phyloP scores from a whole-genome alignment of 1,140 invertebrate genomes.

The Brachystomella parvula region DNA sequence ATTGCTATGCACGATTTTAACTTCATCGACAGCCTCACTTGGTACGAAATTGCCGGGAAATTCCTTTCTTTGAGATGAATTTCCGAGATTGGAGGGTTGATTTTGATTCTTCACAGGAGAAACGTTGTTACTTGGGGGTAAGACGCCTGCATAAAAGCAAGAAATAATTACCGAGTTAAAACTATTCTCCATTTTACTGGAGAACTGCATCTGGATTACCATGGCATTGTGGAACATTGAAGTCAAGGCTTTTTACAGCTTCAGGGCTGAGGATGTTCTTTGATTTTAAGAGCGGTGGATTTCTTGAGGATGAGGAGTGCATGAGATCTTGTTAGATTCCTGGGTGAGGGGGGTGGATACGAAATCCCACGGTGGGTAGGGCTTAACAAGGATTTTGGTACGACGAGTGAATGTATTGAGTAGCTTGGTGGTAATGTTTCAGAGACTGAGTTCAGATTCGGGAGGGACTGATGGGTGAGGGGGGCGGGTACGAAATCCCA shows the following conservation, averaged over 20 bases:
- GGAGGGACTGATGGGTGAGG: constrained; percentile 63
- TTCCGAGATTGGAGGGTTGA: constrained; percentile 1
- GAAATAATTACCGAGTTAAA: neutral
- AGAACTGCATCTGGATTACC: constrained; percentile 45
- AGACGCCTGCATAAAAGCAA: constrained; percentile 38
- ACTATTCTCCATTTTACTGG: neutral
- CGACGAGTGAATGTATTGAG: constrained; percentile 44
- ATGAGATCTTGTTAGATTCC: constrained; percentile 56
- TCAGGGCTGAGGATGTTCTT: constrained; percentile 31
- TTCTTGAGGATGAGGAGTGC: constrained; percentile 60
- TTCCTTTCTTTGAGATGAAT: neutral
- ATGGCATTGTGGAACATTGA: constrained; percentile 40
- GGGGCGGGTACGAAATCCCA: constrained; percentile 67
- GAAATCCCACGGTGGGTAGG: constrained; percentile 54
- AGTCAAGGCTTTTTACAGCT: constrained; percentile 13
- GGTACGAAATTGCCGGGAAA: constrained; percentile 4
- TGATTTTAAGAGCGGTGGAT: constrained; percentile 54
- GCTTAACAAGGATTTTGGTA: constrained; percentile 33
- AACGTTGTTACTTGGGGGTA: constrained; percentile 36
- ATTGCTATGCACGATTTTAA: constrained; percentile 28
- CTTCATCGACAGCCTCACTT: constrained; percentile 18
- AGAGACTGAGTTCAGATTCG: constrained; percentile 55
- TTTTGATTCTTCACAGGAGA: constrained; percentile 21
- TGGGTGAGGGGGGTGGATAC: constrained; percentile 67
- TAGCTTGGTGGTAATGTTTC: constrained; percentile 46